Base-by-base conservation (phyloP, 2,888 invertebrate genomes). In the Atherix ibis region DNA sequence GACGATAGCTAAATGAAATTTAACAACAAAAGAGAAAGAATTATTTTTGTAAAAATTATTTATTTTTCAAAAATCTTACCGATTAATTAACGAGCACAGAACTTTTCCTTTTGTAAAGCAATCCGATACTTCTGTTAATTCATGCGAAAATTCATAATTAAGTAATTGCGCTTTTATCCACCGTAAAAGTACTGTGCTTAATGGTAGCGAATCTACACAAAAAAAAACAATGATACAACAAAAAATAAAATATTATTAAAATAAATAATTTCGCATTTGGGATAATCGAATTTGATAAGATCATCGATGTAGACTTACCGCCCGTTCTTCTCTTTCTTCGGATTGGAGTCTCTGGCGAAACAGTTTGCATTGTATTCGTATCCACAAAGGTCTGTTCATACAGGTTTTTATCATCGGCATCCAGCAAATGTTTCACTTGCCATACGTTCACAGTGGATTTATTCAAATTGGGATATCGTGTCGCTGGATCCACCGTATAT, bases 401-500 rank as follows among this genome's bases (percentile, higher is more conserved):
- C 42, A 67, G 64, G 15, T 65, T 56, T 9, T 70, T 68, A 54
- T 78, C 73, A 51, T 83, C 82, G 2, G 80, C 74, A 46, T 83
- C 78, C 47, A 73, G 73, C 17, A 80, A 64, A 47, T 70, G 67
- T 45, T 73, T 64, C 26, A 83, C 80, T 56, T 87, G 82, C 51
- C 77, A 74, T 6, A 83, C 75, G 32, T 76, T 65, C 12, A 89
- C 83, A 13, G 76, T 73, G 18, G 71, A 66, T 16, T 72, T 67
- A 59, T 85, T 87, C 34, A 88, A 64, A 56, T 84, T 87, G 4
- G 82, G 83, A 58, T 88, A 85, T 50, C 92, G 73, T 4, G 85
- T 82, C 34, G 77, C 73, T 4, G 88, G 88, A 60, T 89, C 88
- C 4, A 89, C 64, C 0, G 87, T 85, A 56, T 89, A 92, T 9